Evolutionary conservation across 2,888 invertebrate species (phyloP).

Genomic region (Shargacucullia verbasci): DNA sequence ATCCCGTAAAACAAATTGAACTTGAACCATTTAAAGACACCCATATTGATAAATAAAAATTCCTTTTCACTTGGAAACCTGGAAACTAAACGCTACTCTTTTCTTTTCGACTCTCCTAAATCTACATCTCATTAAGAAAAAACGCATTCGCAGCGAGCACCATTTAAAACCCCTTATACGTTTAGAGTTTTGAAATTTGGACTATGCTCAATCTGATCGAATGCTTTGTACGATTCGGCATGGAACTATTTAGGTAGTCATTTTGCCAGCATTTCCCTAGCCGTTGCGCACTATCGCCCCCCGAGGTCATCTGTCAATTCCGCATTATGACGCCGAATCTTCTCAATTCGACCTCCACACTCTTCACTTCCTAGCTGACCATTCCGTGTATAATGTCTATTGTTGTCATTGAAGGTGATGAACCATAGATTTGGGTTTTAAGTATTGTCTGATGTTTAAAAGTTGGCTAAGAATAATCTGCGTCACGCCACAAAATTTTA

Average conservation of each 20-base stretch:
- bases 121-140: too few relatives aligned
- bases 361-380: slow-evolving; percentile 70
- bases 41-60: too few relatives aligned
- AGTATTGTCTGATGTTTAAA: neutral
- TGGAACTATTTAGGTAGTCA: slow-evolving; percentile 41
- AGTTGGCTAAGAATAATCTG: too few relatives aligned
- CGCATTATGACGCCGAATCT: slow-evolving; percentile 70
- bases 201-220: slow-evolving; percentile 30
- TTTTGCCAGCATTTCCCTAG: slow-evolving; percentile 48
- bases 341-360: slow-evolving; percentile 57
- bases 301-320: slow-evolving; percentile 68
- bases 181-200: slow-evolving; percentile 3
- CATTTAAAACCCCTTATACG: too few relatives aligned
- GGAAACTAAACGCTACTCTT: too few relatives aligned
- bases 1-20: neutral
- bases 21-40: too few relatives aligned
- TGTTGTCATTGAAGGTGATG: slow-evolving; percentile 45
- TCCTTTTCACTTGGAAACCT: neutral
- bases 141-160: too few relatives aligned
- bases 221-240: slow-evolving; percentile 45
- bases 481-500: too few relatives aligned
- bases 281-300: slow-evolving; percentile 58
- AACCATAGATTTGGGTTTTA: slow-evolving; percentile 13
- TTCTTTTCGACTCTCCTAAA: too few relatives aligned
- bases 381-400: slow-evolving; percentile 39